Evolutionary conservation across 2,113 vertebrate genomes (phyloP), one percentile per base, ranked within the genome.

Genomic region (Speoplatyrhinus poulsoni): DNA sequence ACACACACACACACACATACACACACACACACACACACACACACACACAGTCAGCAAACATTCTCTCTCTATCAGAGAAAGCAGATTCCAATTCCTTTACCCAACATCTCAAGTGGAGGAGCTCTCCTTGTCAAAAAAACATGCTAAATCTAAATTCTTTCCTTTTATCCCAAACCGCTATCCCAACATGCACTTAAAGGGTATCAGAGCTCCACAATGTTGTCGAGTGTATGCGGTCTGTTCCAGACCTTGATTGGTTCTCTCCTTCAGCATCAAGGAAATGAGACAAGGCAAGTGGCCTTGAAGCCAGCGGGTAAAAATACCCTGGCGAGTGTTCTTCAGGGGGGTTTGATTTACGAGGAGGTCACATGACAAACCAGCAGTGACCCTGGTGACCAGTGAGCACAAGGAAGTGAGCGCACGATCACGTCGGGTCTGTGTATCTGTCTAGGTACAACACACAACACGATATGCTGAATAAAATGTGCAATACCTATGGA

Each of bases 271-370:
- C 36, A 19, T 26, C n/a, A n/a, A 48, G 7, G 36, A 41, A 54
- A 9, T 11, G 19, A 47, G 60, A 50, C 53, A 54, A 3, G 53
- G 12, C 15, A 6, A 60, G 70, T 57, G 73, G 53, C 59, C 17
- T 16, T 69, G 47, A 73, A 68, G 80, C 76, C 62, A 63, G 17
- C 65, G 52, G 57, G 53, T 77, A 74, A 74, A 80, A 82, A 87
- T 89, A 84, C 68, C 52, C 47, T 0, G 4, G 55, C 49, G 56
- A 75, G 56, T 52, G 49, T 16, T 61, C 19, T 56, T 52, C 16
- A 15, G 17, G 12, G 11, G 6, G 56, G 36, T 69, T 70, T 26
- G 16, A n/a, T 56, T 82, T 75, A 73, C 36, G 0, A 61, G 62
- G 41, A 70, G 73, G 83, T 81, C 78, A 62, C 17, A 65, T 72